Percentiles rank a stretch among this genome's conserved stretches.
phyloP scores from a whole-genome alignment of 2,113 vertebrate species.

The Phainopepla nitens region DNA sequence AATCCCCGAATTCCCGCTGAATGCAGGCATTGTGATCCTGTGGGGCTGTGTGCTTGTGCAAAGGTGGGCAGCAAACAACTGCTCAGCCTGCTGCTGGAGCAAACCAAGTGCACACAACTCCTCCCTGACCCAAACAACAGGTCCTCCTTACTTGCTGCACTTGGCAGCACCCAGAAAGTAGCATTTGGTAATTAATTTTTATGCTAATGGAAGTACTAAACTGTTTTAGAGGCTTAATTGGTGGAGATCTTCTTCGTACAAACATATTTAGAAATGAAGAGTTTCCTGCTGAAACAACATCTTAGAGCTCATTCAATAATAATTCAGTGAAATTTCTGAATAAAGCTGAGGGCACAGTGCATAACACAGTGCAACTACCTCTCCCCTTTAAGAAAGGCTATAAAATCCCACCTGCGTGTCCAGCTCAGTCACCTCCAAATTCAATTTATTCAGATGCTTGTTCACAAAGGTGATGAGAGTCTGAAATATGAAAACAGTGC shows the following conservation, averaged over 20 bases:
- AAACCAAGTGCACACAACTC: neutral
- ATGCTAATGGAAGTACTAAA: neutral
- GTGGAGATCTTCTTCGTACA: neutral
- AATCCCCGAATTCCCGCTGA: neutral
- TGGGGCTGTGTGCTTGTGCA: neutral
- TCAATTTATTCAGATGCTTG: conserved; percentile 97
- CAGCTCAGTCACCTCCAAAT: conserved; percentile 95
- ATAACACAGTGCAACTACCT: neutral
- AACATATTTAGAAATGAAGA: neutral
- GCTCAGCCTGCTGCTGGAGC: neutral
- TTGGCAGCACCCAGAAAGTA: neutral
- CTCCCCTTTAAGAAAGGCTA: neutral
- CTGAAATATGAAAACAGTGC: conserved; percentile 69
- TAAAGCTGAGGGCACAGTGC: neutral
- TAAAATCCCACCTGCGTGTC: conserved; percentile 89
- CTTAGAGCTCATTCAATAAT: neutral
- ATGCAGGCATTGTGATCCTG: neutral
- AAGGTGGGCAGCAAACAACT: conserved; percentile 23
- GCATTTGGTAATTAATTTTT: neutral
- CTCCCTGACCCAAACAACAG: neutral
- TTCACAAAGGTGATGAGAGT: conserved; percentile 98
- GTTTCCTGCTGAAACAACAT: neutral
- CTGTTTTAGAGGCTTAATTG: neutral
- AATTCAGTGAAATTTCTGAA: neutral
- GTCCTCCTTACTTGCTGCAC: neutral